Conservation (phyloP, 2,888 invertebrate species). For the Cheilosia variabilis region DNA sequence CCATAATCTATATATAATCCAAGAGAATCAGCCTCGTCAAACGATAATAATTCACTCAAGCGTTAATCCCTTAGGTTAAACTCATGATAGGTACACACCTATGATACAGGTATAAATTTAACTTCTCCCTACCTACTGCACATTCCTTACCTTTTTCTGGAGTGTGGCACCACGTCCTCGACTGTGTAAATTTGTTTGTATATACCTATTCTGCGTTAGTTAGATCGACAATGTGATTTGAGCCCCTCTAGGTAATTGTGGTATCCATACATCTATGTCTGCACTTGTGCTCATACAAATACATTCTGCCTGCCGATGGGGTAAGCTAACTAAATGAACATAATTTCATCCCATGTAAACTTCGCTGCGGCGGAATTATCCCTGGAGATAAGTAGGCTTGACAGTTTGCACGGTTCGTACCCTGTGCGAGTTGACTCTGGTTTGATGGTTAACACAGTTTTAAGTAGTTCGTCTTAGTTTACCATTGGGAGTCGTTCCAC, state of each 20-base stretch:
- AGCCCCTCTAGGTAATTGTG: constrained; percentile 40
- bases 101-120: constrained; percentile 37
- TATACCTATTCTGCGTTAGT: constrained; percentile 12
- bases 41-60: constrained; percentile 59
- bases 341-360: constrained; percentile 52
- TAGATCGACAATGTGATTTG: constrained; percentile 45
- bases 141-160: not conserved
- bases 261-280: constrained; percentile 10
- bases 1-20: constrained; percentile 4
- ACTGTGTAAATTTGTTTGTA: constrained; percentile 8
- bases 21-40: constrained; percentile 37
- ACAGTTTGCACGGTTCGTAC: not conserved
- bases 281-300: not conserved
- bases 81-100: constrained; percentile 23
- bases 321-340: constrained; percentile 63
- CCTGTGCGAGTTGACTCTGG: constrained; percentile 18
- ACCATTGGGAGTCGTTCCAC: constrained; percentile 44
- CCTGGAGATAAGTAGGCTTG: constrained; percentile 26
- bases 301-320: constrained; percentile 5
- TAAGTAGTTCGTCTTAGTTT: constrained; percentile 35
- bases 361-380: constrained; percentile 34
- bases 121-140: constrained; percentile 3
- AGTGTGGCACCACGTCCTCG: not conserved
- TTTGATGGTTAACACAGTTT: constrained; percentile 55
- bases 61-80: constrained; percentile 53